Evolutionary conservation across 2,797 vertebrate genomes (phyloP), one percentile per base, ranked within the genome.

Genomic region (Nothura maculosa): DNA sequence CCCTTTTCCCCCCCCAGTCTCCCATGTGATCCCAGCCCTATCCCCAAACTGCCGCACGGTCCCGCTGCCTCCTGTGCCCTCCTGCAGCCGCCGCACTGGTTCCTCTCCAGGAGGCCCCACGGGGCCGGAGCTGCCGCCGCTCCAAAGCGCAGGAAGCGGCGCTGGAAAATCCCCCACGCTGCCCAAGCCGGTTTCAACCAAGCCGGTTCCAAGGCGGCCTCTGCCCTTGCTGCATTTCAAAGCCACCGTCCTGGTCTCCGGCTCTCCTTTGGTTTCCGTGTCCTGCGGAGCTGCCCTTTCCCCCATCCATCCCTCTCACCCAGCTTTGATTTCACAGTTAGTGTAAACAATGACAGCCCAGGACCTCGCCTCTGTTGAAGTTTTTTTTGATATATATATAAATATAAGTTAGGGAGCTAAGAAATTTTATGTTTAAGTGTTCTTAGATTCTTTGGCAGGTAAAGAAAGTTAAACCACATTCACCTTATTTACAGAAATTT

Each of bases 311-410:
- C 85, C 77, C 73, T 89, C 55, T 86, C 64, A 74, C 80, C 81
- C 8, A 32, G 78, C 96, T 96, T 95, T 96, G 68, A 62, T 90
- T 94, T 96, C 58, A 4, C 1, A 83, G 75, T 77, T 94, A 93
- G 93, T 74, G 85, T 95, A 82, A 94, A 91, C 76, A 72, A 93
- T 93, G 97, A 94, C 97, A 97, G 97, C 95, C 96, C 93, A 86
- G 94, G 92, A 96, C 95, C 93, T 96, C 95, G 94, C 96, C 94
- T 97, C 92, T 92, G 90, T 95, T 94, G 86, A 89, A 94, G 91
- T 90, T 21, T 38, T 83, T 95, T 96, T 91, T 78, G 95, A 95
- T 95, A 84, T 50, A 48, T 48, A 40, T 40, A 40, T 40, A 18
- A 17, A 50, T 50, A 50, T 93, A 94, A 96, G 83, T 93, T 95